Percentiles rank a stretch among this genome's conserved stretches.
Conservation (phyloP, 2,797 vertebrate species). For the Danio choprae region DNA sequence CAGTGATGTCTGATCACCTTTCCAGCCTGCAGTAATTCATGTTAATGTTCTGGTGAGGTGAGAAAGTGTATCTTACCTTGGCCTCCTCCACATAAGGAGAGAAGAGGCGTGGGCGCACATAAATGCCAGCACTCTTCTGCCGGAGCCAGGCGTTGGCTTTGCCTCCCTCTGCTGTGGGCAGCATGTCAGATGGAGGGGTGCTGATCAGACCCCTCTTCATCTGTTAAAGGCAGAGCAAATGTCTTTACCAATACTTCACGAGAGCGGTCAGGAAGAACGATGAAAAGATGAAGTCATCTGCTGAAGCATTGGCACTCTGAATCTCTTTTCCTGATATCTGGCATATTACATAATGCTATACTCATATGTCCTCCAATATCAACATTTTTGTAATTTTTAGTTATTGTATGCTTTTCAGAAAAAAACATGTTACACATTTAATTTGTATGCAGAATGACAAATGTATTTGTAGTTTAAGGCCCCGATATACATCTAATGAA, state of each 20-base stretch:
- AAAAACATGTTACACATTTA: not conserved
- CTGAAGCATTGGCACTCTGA: not conserved
- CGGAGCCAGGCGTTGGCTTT: slow-evolving; percentile 96
- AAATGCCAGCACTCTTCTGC: slow-evolving; percentile 96
- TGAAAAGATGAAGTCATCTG: not conserved
- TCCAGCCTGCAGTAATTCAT: not conserved
- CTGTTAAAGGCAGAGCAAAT: slow-evolving; percentile 70
- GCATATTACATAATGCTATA: not conserved
- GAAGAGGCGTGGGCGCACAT: slow-evolving; percentile 94
- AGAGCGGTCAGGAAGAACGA: slow-evolving; percentile 21
- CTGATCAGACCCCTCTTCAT: slow-evolving; percentile 98
- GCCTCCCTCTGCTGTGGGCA: slow-evolving; percentile 93
- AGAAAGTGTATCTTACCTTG: slow-evolving; percentile 82
- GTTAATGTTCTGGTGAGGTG: not conserved
- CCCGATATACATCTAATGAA: too few relatives aligned
- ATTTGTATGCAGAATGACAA: not conserved
- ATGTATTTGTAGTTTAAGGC: not conserved
- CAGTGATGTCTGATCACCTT: not conserved
- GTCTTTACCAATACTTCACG: slow-evolving; percentile 12
- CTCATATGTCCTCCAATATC: not conserved
- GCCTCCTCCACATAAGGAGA: slow-evolving; percentile 98
- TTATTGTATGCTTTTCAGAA: not conserved
- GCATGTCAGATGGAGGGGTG: slow-evolving; percentile 97
- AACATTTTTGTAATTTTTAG: slow-evolving; percentile 5
- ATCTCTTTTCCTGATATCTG: not conserved